Evolutionary conservation across 2,888 invertebrate genomes (phyloP), one percentile per base, ranked within the genome.

Genomic region (Drosophila macrospina): DNA sequence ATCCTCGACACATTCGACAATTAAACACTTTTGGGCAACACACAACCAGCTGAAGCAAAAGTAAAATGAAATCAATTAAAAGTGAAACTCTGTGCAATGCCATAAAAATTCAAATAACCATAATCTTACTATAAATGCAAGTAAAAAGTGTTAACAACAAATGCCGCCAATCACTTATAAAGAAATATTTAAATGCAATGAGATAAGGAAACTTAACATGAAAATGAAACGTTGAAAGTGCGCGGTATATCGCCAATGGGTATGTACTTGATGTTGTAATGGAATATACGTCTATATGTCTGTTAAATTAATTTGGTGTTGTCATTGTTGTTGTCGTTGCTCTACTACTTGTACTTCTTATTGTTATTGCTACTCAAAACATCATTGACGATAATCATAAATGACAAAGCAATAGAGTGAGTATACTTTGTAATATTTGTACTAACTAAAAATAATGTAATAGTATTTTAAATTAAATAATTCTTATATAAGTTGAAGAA

Each of bases 241-340:
- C 69, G 68, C 72, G 68, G 50, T 59, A 37, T 61, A 59, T 75
- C 64, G 61, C 55, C 55, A 51, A 67, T 77, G 90, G 90, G 90
- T 90, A 90, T 90, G 90, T 90, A 88, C 86, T 90, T 89, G 90
- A 90, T 90, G 90, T 90, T 90, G 90, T 90, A 90, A 90, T 90
- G 88, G 85, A 89, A 82, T 89, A 76, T 84, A 65, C 78, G 80
- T 82, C 76, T 75, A 41, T 55, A 52, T 77, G 57, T 84, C 76
- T 83, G 82, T 85, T 67, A 68, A 71, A 63, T 68, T 83, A 70
- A 54, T 80, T 85, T 80, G 82, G 64, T 81, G 69, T 78, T 76
- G 71, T 78, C 60, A 48, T 65, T 41, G 41, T 56, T 62, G 37
- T 57, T 74, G 54, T 57, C 61, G 41, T 60, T 28, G 11, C 7